Base-by-base conservation (phyloP, 2,888 invertebrate species). In the Pseudanteris insignis region DNA sequence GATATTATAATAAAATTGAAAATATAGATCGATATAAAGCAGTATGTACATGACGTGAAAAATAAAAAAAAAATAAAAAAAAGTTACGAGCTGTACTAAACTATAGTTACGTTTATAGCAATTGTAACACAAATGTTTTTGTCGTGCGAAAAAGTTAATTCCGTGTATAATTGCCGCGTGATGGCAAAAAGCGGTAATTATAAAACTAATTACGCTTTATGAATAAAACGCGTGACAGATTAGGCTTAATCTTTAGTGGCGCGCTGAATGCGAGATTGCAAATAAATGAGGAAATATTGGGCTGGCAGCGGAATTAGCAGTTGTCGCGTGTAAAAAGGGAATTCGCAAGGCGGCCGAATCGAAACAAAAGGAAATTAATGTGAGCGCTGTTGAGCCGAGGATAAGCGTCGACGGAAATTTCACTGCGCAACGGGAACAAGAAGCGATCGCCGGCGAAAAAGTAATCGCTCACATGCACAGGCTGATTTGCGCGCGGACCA, bases 351-450 rank as follows among this genome's bases (percentile, higher is more conserved):
- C 48, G 47, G 38, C 43, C 57, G 51, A 48, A 47, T 44, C 53
- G 51, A 55, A 54, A 53, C 30, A 54, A 54, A 58, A 63, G 58
- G 63, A 63, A 63, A 61, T 63, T 60, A 59, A 40, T 53, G 8
- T 54, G 44, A 10, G 28, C 32, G 48, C 9, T 41, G 37, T 29
- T 46, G 58, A 62, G 54, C 58, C 58, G 47, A 43, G 58, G 59
- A 46, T 63, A 48, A 63, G 44, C 50, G 63, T 54, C 53, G 32
- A 50, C 48, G 53, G 36, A 51, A 63, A 60, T 65, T 65, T 63
- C 48, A 57, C 48, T 62, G 50, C 40, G 54, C 50, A 51, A 57
- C 41, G 18, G 28, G 40, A 61, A 43, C 37, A 50, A 60, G 47
- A 57, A 40, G 30, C 12, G 32, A 40, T 46, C 26, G 44, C 11